phyloP scores from a whole-genome alignment of 2,888 invertebrate genomes.

The Diarsia brunnea region DNA sequence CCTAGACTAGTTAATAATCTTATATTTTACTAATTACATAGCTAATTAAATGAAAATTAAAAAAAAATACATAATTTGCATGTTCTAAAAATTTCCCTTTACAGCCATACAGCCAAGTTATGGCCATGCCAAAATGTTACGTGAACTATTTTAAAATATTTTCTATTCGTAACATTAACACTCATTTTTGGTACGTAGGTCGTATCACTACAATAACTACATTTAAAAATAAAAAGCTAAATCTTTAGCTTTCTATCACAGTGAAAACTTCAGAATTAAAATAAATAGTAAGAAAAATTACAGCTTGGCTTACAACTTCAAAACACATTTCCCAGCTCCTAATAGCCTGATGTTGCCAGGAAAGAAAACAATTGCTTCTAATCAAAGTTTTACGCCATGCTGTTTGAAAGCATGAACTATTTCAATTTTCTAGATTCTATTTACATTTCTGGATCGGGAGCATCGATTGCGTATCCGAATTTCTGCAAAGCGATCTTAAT shows the following conservation, averaged over 20 bases:
- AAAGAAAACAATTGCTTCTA: background rate
- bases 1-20: constrained; percentile 35
- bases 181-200: constrained; percentile 33
- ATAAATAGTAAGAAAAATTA: constrained; percentile 28
- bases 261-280: constrained; percentile 31
- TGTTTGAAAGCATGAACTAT: constrained; percentile 8
- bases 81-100: constrained; percentile 1
- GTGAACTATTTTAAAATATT: constrained; percentile 6
- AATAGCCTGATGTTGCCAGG: constrained; percentile 8
- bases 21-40: constrained; percentile 9
- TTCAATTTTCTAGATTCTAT: constrained; percentile 12
- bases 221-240: constrained; percentile 40
- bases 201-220: constrained; percentile 5
- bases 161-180: constrained; percentile 24
- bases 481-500: constrained; percentile 94
- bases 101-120: background rate
- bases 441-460: constrained; percentile 92
- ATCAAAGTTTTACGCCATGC: constrained; percentile 8
- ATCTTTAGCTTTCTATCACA: constrained; percentile 57
- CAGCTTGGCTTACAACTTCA: background rate
- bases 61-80: background rate
- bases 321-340: background rate
- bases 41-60: background rate
- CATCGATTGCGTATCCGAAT: constrained; percentile 93
- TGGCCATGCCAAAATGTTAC: background rate